A percentile compares a stretch with the other conserved stretches of the same genome.
phyloP scores from a whole-genome alignment of 2,888 invertebrate genomes.

The Ophion costatus region DNA sequence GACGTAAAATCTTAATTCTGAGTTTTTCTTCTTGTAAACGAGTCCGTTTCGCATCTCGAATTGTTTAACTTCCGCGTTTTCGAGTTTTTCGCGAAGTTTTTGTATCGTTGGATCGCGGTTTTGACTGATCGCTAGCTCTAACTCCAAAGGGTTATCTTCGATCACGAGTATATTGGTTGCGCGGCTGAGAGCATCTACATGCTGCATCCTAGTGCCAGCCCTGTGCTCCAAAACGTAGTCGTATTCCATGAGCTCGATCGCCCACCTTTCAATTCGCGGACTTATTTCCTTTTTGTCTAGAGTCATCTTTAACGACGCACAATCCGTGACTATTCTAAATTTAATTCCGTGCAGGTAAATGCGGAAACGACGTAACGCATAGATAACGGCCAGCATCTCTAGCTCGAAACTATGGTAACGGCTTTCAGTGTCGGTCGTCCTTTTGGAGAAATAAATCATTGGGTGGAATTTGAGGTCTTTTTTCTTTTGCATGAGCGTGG shows the following conservation, averaged over 20 bases:
- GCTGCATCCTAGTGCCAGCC: constrained; percentile 13
- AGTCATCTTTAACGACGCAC: too few species aligned
- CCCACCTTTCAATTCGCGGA: too few species aligned
- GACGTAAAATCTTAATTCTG: constrained; percentile 63
- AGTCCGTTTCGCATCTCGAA: constrained; percentile 68
- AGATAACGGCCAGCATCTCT: too few species aligned
- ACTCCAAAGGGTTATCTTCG: constrained; percentile 64
- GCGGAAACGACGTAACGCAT: too few species aligned
- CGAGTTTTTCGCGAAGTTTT: constrained; percentile 34
- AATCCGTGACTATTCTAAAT: too few species aligned
- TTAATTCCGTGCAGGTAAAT: too few species aligned
- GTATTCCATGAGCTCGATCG: not conserved
- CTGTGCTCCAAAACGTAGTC: constrained; percentile 69
- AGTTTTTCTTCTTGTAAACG: constrained; percentile 63
- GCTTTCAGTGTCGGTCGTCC: too few species aligned
- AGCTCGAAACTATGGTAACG: too few species aligned
- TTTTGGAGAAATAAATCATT: too few species aligned
- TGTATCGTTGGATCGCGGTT: constrained; percentile 72
- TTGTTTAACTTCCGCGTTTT: constrained; percentile 42
- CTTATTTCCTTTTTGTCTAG: too few species aligned
- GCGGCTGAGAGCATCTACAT: constrained; percentile 22
- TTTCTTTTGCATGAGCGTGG: too few species aligned
- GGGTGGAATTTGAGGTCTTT: too few species aligned
- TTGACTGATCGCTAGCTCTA: constrained; percentile 68
- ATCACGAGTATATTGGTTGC: not conserved